Evolutionary conservation across 2,888 invertebrate species (phyloP).

Genomic region (Acronicta leporina): DNA sequence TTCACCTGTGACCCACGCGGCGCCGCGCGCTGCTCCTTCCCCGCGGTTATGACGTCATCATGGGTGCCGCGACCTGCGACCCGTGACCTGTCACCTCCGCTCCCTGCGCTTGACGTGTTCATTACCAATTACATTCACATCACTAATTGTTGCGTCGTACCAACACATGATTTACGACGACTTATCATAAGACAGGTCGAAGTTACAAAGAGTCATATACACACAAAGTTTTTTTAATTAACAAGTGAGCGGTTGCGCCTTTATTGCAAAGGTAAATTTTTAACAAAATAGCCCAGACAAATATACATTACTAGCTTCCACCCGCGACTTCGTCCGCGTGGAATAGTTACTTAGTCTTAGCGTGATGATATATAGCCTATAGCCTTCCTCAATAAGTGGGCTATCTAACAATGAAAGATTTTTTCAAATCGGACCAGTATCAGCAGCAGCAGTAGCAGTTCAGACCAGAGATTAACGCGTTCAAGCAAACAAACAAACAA

Average conservation of each 20-base stretch:
- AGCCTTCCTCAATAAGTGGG: no score
- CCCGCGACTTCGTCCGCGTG: no score
- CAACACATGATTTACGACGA: constrained; percentile 30
- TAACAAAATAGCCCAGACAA: no score
- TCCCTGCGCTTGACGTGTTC: constrained; percentile 20
- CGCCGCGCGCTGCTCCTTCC: not conserved
- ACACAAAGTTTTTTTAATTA: constrained; percentile 30
- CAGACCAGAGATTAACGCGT: no score
- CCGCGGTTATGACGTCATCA: not conserved
- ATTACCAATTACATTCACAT: constrained; percentile 22
- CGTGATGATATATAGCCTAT: no score
- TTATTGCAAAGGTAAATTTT: no score
- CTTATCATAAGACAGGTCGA: constrained; percentile 29
- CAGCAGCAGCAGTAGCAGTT: no score
- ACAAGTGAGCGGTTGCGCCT: constrained; percentile 1
- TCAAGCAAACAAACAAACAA: no score
- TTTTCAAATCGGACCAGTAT: no score
- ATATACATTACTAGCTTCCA: no score
- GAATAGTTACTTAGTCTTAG: no score
- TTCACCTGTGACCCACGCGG: constrained; percentile 8
- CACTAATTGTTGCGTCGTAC: constrained; percentile 43
- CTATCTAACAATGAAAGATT: no score
- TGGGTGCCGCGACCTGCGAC: constrained; percentile 13
- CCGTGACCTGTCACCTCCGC: constrained; percentile 18
- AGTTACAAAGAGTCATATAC: constrained; percentile 37